phyloP scores from a whole-genome alignment of 2,797 vertebrate genomes.

The Falco rusticolus region DNA sequence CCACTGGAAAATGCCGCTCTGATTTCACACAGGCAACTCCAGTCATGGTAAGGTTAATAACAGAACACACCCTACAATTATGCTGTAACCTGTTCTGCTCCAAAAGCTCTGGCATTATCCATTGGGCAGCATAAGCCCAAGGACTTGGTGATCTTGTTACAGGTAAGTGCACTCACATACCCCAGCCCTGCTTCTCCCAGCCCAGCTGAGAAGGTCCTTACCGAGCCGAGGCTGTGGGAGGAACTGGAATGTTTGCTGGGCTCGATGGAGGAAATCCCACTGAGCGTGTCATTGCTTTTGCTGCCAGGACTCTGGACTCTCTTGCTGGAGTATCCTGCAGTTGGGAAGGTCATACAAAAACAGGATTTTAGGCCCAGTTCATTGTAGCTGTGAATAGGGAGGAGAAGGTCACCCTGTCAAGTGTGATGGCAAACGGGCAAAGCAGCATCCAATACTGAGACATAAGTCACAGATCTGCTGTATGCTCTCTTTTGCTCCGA shows the following conservation, averaged over 20 bases:
- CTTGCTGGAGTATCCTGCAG: constrained; percentile 81
- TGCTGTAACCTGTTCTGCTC: neutral
- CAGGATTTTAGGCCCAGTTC: neutral
- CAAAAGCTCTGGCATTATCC: neutral
- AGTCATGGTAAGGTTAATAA: neutral
- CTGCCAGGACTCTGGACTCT: constrained; percentile 92
- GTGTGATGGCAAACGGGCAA: neutral
- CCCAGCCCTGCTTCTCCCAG: neutral
- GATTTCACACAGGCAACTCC: neutral
- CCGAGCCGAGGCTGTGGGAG: constrained; percentile 92
- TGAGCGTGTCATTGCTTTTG: constrained; percentile 95
- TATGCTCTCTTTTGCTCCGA: neutral
- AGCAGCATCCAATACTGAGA: neutral
- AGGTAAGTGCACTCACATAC: neutral
- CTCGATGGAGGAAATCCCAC: constrained; percentile 92
- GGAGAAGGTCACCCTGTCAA: neutral
- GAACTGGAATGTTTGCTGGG: constrained; percentile 96
- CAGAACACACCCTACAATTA: neutral
- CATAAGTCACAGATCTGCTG: neutral
- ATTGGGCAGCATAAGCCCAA: neutral
- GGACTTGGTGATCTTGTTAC: neutral
- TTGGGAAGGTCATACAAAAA: neutral
- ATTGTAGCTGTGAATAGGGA: neutral
- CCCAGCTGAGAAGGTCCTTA: constrained; percentile 61
- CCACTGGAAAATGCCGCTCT: neutral